phyloP scores from a whole-genome alignment of 2,888 invertebrate species.

The Craniophora ligustri region DNA sequence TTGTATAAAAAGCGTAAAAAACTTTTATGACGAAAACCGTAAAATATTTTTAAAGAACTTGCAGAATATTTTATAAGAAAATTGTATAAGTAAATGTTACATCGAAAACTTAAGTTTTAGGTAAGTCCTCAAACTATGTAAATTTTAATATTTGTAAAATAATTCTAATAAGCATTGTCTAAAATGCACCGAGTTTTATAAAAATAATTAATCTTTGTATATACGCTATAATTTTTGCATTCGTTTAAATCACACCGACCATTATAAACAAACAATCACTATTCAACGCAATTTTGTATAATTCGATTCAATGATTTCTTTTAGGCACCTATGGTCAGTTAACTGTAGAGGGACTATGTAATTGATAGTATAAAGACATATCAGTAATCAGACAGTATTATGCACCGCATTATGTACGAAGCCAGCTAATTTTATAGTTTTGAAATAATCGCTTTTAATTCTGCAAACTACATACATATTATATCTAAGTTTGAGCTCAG shows the following conservation, averaged over 20 bases:
- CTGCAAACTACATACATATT: constrained; percentile 71
- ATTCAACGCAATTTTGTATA: constrained; percentile 19
- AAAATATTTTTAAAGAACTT: too few relatives aligned
- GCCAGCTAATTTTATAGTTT: constrained; percentile 85
- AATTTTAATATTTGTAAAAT: constrained; percentile 28
- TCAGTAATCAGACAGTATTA: constrained; percentile 70
- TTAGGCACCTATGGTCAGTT: constrained; percentile 40
- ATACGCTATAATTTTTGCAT: constrained; percentile 47
- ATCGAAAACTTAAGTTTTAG: constrained; percentile 34
- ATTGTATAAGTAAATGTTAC: too few relatives aligned
- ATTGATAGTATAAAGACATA: constrained; percentile 59
- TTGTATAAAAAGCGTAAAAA: background rate
- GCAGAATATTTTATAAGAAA: background rate
- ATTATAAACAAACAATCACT: constrained; percentile 46
- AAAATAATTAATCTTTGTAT: constrained; percentile 44
- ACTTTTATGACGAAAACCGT: background rate
- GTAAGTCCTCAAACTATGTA: constrained; percentile 45
- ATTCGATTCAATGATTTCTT: too few relatives aligned
- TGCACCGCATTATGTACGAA: constrained; percentile 87
- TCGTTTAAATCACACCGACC: constrained; percentile 50
- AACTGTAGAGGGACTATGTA: constrained; percentile 58
- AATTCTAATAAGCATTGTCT: constrained; percentile 28
- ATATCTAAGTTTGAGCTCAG: constrained; percentile 80
- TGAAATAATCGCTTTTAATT: constrained; percentile 84
- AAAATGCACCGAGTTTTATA: constrained; percentile 43